A percentile compares a stretch with the other conserved stretches of the same genome.
Evolutionary conservation across 2,888 invertebrate genomes (phyloP).

Genomic region (Cantharis rufa): DNA sequence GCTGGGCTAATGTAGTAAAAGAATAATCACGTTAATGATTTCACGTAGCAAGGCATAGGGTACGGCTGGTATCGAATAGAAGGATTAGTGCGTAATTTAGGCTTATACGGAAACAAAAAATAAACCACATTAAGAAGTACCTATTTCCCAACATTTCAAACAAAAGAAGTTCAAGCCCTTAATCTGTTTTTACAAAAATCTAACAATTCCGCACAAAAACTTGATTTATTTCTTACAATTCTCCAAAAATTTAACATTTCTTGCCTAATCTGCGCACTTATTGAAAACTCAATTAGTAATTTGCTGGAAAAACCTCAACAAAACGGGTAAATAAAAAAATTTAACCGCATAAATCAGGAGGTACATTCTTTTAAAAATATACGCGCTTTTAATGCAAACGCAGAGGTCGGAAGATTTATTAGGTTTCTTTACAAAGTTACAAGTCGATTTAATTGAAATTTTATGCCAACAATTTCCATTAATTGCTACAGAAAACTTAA

Average conservation of each 20-base stretch:
- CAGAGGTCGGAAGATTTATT: neutral
- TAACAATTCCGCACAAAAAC: neutral
- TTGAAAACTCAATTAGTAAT: neutral
- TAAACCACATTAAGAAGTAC: neutral
- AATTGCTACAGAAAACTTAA: neutral
- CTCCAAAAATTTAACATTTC: neutral
- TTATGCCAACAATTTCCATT: neutral
- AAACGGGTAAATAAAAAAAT: neutral
- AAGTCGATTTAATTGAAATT: constrained; percentile 4
- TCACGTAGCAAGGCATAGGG: neutral
- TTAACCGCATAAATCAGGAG: neutral
- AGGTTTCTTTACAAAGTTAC: neutral
- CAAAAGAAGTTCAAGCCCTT: neutral
- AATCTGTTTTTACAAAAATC: neutral
- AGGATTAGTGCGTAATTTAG: neutral
- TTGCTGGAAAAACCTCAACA: neutral
- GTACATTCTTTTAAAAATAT: neutral
- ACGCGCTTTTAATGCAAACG: neutral
- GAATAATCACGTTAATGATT: neutral
- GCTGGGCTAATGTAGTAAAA: neutral
- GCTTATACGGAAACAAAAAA: neutral
- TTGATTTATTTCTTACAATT: neutral
- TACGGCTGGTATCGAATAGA: neutral
- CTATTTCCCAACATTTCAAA: neutral
- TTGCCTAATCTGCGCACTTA: neutral